Base-by-base conservation (phyloP, 1,140 invertebrate species). In the Leptestheria dahalacensis region DNA sequence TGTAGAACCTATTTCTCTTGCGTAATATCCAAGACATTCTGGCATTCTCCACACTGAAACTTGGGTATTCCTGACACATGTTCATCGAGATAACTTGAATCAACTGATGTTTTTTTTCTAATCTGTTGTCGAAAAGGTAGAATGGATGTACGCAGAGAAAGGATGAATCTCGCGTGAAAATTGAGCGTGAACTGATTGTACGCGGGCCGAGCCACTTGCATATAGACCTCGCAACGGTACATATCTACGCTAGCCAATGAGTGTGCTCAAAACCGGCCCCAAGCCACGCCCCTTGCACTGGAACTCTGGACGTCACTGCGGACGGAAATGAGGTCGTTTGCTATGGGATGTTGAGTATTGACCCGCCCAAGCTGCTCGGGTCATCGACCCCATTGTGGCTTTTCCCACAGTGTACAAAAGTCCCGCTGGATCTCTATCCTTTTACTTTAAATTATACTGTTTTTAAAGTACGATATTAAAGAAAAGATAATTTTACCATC, bases 401-500 rank as follows among this genome's bases (percentile, higher is more conserved):
- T n/a, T n/a, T n/a, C n/a, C n/a, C n/a, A n/a, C n/a, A n/a, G n/a
- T n/a, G n/a, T n/a, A n/a, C n/a, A n/a, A n/a, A n/a, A n/a, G n/a
- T n/a, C n/a, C n/a, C n/a, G n/a, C n/a, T n/a, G n/a, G n/a, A n/a
- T n/a, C n/a, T n/a, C n/a, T n/a, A n/a, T n/a, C n/a, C n/a, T n/a
- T n/a, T n/a, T n/a, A n/a, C n/a, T n/a, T n/a, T 20, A 48, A 2
- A 48, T n/a, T n/a, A 48, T 29, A 41, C 47, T 59, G 29, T 57
- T 57, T n/a, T n/a, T n/a, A n/a, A n/a, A n/a, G n/a, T n/a, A n/a
- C n/a, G n/a, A n/a, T n/a, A n/a, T 9, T 24, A 59, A n/a, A 20
- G 60, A 61, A 49, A 58, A 58, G 11, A 11, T 51, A 58, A 53
- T 77, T 83, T 82, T 69, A 97, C 93, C 92, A 81, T 97, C 93